Percentiles rank a stretch among this genome's conserved stretches.
Conservation (phyloP, 2,888 invertebrate genomes). For the Rhagophthalmus giganteus region DNA sequence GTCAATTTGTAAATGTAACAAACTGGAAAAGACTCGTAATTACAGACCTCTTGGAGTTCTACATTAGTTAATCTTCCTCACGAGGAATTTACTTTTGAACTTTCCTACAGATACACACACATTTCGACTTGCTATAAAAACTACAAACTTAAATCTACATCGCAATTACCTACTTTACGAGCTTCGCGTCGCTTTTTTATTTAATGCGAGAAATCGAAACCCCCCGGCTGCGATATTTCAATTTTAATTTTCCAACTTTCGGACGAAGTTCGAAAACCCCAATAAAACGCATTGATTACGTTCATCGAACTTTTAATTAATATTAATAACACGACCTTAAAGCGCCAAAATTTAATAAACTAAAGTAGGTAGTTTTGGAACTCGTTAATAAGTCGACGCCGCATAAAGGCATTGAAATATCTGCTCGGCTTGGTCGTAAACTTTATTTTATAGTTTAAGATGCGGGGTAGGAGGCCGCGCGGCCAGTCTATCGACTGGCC, state of each 20-base stretch:
- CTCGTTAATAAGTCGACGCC: conserved; percentile 14
- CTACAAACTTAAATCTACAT: conserved; percentile 15
- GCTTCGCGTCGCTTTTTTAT: no score
- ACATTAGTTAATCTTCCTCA: conserved; percentile 31
- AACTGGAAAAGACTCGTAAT: conserved; percentile 54
- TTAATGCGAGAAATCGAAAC: no score
- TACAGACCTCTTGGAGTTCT: conserved; percentile 45
- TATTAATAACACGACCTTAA: conserved; percentile 21
- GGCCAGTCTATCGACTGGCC: no score
- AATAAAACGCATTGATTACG: no score
- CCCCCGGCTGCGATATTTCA: no score
- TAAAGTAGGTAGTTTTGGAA: conserved; percentile 17
- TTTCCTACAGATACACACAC: conserved; percentile 22
- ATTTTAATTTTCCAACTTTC: no score
- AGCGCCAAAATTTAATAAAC: conserved; percentile 15
- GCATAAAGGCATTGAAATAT: no score
- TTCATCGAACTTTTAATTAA: conserved; percentile 22
- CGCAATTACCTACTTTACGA: no score
- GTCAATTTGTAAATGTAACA: conserved; percentile 55
- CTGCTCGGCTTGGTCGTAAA: no score
- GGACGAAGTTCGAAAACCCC: no score
- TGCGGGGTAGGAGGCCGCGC: no score
- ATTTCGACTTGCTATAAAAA: conserved; percentile 13
- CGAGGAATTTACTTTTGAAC: conserved; percentile 29
- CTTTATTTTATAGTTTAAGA: no score